Evolutionary conservation across 2,888 invertebrate genomes (phyloP).

Genomic region (Neoitamus cyanurus): DNA sequence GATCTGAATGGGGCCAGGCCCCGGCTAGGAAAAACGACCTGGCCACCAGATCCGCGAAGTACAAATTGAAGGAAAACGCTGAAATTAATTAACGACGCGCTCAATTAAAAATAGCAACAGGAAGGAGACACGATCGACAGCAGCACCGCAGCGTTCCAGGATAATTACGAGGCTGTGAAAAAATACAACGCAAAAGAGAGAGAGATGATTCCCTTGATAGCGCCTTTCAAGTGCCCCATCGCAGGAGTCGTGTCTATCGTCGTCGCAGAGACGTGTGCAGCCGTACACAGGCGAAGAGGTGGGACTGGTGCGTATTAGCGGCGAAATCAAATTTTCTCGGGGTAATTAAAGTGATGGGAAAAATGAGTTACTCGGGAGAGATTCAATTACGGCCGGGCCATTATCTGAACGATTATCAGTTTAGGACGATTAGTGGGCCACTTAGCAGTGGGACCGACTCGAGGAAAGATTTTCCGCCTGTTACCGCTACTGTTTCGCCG

Average conservation of each 20-base stretch:
- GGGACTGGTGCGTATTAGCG: neutral
- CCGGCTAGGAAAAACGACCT: neutral
- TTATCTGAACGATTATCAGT: conserved; percentile 22
- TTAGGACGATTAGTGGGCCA: neutral
- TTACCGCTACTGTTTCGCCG: neutral
- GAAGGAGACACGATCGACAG: conserved; percentile 40
- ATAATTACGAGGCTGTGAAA: neutral
- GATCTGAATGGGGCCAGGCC: neutral
- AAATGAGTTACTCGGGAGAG: conserved; percentile 19
- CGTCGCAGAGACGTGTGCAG: neutral
- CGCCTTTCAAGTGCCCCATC: neutral
- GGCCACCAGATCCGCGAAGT: neutral
- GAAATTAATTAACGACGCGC: conserved; percentile 44
- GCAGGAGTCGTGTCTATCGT: neutral
- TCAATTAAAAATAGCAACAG: conserved; percentile 37
- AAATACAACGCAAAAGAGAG: neutral
- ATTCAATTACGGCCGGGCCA: conserved; percentile 16
- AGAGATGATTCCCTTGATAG: neutral
- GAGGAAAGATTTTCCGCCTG: neutral
- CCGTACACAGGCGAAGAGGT: neutral
- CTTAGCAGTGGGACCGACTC: neutral
- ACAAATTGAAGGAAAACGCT: conserved; percentile 42
- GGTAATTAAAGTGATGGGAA: conserved; percentile 33
- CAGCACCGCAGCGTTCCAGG: conserved; percentile 3
- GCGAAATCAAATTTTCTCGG: conserved; percentile 24